These are phyloP conservation scores for Cebuella pygmaea DNA, from an alignment of 2,797 vertebrate genomes.

Conservation along the genomic window DNA sequence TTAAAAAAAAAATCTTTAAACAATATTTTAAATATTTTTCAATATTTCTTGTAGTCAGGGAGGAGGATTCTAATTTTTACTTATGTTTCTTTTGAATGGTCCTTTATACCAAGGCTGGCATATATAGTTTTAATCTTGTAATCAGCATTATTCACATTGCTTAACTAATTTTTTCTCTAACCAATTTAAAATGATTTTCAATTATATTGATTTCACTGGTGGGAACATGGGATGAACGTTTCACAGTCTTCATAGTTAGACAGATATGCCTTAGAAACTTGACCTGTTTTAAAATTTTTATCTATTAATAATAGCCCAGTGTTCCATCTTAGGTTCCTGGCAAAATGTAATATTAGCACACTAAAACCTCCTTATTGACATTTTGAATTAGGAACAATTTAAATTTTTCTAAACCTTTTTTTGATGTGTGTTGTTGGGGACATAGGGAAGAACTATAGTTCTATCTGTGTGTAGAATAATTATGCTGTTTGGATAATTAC, in stretches of 20 bases:
- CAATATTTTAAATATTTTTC: not conserved
- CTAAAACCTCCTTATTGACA: not conserved
- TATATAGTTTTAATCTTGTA: slow-evolving; percentile 1
- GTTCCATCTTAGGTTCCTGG: not conserved
- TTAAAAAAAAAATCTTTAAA: not conserved
- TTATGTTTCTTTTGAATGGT: not conserved
- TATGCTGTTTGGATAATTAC: not conserved
- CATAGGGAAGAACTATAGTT: not conserved
- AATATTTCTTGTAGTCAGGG: not conserved
- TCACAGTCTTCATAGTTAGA: not conserved
- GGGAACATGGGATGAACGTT: not conserved
- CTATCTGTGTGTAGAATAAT: not conserved
- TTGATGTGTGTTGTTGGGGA: not conserved
- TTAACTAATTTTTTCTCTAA: not conserved
- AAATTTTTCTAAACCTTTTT: not conserved
- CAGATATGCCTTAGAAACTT: not conserved
- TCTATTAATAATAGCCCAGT: not conserved
- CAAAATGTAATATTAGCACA: not conserved
- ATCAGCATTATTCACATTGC: not conserved
- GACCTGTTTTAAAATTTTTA: not conserved
- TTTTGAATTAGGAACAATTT: not conserved
- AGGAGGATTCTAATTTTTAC: not conserved
- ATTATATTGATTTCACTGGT: not conserved
- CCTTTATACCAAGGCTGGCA: not conserved
- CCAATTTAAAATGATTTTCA: not conserved